A percentile compares a stretch with the other conserved stretches of the same genome.
Conservation (phyloP, 1,140 invertebrate genomes). For the Leptinotarsa defecta region DNA sequence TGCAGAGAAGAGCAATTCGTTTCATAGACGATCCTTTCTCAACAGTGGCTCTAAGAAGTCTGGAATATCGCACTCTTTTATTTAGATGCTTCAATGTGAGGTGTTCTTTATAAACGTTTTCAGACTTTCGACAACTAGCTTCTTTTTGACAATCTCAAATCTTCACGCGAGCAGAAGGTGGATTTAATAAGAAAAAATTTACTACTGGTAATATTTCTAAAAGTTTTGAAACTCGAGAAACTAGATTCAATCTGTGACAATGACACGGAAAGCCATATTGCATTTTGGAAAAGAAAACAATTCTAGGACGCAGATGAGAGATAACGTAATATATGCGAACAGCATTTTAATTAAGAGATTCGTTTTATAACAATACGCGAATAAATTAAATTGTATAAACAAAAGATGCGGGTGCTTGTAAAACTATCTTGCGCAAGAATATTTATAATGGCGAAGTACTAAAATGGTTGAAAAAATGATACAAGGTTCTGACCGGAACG, state of each 20-base stretch:
- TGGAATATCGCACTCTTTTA: too few species aligned
- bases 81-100: too few species aligned
- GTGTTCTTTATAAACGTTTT: too few species aligned
- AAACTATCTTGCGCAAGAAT: conserved; percentile 31
- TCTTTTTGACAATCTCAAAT: too few species aligned
- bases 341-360: neutral
- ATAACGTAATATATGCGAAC: conserved; percentile 8
- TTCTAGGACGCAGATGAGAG: neutral
- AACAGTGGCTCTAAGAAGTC: too few species aligned
- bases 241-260: neutral
- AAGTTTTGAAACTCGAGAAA: too few species aligned
- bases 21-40: too few species aligned
- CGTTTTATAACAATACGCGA: neutral
- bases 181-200: too few species aligned
- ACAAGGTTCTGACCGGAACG: conserved; percentile 41
- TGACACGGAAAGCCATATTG: neutral
- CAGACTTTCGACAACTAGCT: too few species aligned
- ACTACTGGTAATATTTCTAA: too few species aligned
- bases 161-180: too few species aligned
- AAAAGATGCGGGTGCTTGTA: conserved; percentile 29
- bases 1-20: too few species aligned
- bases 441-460: conserved; percentile 35
- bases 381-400: neutral
- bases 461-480: conserved; percentile 35
- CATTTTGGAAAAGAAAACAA: conserved; percentile 1